Base-by-base conservation (phyloP, 30 jellyfish, hydroid and myxozoan species). In the Hydractinia echinata region DNA sequence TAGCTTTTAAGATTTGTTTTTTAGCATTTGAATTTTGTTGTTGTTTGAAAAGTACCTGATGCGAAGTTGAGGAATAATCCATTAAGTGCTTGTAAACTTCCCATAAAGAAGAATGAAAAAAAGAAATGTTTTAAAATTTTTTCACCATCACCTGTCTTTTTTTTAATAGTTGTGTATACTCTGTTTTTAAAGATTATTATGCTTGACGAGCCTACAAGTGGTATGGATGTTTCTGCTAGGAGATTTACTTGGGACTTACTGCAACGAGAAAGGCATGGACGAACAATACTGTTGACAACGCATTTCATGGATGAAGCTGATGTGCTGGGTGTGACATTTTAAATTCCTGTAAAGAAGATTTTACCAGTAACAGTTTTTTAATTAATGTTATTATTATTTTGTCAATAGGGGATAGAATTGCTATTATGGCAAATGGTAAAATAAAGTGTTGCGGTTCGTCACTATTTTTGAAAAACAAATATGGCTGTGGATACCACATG, bases 401-500 rank as follows among this genome's bases (percentile, higher is more conserved):
- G 51, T 55, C 53, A 18, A 8, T 81, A 91, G 98, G 98, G 19
- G 98, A 91, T 61, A 83, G 96, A 10, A 91, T 91, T 70, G 98
- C 98, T 10, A 91, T 91, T 62, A 86, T 91, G 96, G 88, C 98
- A 6, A 67, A 79, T 49, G 98, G 98, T 4, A 85, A 66, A 6
- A 82, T 91, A 56, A 86, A 87, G 60, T 91, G 98, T 56, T 91
- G 85, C 70, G 98, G 98, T 9, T 81, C 98, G 18, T 87, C 98
- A 4, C 62, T 91, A 79, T 91, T 86, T 61, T 81, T 91, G 88
- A 91, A 91, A 67, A 86, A 86, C 48, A 91, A 83, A 79, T 91
- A 91, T 83, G 98, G 98, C 15, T 96, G 86, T 13, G 98, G 98
- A 10, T 91, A 91, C 66, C 98, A 91, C 53, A 86, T 91, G 96